Percentiles rank a stretch among this genome's conserved stretches.
phyloP scores from a whole-genome alignment of 2,797 vertebrate species.

The Chiroxiphia lanceolata region DNA sequence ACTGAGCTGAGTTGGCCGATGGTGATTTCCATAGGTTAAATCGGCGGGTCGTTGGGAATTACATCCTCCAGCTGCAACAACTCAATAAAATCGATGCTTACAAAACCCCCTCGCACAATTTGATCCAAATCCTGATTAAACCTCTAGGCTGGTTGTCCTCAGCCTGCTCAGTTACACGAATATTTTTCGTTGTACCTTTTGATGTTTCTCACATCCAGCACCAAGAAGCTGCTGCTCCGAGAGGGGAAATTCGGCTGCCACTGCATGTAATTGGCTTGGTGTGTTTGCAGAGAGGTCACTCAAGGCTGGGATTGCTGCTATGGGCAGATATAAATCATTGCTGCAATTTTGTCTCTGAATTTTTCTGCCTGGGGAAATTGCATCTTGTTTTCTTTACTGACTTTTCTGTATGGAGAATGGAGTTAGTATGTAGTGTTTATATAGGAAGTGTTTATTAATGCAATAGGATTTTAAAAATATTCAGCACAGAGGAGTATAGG shows the following conservation, averaged over 20 bases:
- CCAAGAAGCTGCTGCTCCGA: background rate
- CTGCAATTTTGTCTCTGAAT: background rate
- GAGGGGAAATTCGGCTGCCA: background rate
- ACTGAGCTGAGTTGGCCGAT: background rate
- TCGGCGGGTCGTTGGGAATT: background rate
- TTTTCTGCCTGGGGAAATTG: background rate
- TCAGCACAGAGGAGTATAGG: background rate
- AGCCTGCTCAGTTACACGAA: background rate
- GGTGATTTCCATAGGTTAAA: constrained; percentile 10
- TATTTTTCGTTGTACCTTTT: background rate
- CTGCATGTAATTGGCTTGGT: constrained; percentile 12
- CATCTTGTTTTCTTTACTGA: background rate
- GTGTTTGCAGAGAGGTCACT: constrained; percentile 11
- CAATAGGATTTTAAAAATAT: background rate
- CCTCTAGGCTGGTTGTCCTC: background rate
- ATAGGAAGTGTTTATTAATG: background rate
- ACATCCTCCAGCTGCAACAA: background rate
- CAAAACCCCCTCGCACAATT: background rate
- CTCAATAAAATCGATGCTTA: constrained; percentile 1
- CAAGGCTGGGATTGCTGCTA: constrained; percentile 28
- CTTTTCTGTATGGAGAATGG: background rate
- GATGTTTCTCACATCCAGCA: background rate
- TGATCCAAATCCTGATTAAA: constrained; percentile 31
- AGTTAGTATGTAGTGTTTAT: background rate
- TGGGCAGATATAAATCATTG: constrained; percentile 11